Evolutionary conservation across 2,888 invertebrate genomes (phyloP).

Genomic region (Perithous albicinctus): DNA sequence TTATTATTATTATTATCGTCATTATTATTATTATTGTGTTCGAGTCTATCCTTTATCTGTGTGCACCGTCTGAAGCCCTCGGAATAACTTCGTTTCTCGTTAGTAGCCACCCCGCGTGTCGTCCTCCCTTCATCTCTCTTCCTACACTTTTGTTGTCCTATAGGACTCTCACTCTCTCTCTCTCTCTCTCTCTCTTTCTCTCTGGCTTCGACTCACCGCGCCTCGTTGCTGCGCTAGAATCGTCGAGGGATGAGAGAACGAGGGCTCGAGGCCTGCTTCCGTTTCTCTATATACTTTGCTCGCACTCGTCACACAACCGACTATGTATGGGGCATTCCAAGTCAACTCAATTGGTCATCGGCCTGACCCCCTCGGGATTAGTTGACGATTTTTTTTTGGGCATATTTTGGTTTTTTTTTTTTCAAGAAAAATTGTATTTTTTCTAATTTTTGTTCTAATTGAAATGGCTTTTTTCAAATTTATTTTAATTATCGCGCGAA

Average conservation of each 20-base stretch:
- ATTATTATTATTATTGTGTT: slow-evolving; percentile 53
- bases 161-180: no score
- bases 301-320: slow-evolving; percentile 12
- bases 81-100: slow-evolving; percentile 80
- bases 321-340: no score
- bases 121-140: slow-evolving; percentile 39
- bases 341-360: no score
- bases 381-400: no score
- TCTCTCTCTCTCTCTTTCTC: no score
- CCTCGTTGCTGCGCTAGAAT: not conserved
- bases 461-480: no score
- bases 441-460: no score
- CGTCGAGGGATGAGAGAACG: slow-evolving; percentile 54
- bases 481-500: no score
- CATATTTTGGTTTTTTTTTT: no score
- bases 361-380: no score
- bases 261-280: slow-evolving; percentile 75
- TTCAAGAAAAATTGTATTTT: no score
- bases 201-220: slow-evolving; percentile 29
- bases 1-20: slow-evolving; percentile 68
- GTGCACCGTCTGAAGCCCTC: slow-evolving; percentile 52
- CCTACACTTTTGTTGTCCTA: slow-evolving; percentile 14
- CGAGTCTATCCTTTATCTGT: slow-evolving; percentile 49
- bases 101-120: slow-evolving; percentile 72
- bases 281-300: slow-evolving; percentile 66